Base-by-base conservation (phyloP, 2,113 vertebrate genomes). In the Forbesichthys agassizii region DNA sequence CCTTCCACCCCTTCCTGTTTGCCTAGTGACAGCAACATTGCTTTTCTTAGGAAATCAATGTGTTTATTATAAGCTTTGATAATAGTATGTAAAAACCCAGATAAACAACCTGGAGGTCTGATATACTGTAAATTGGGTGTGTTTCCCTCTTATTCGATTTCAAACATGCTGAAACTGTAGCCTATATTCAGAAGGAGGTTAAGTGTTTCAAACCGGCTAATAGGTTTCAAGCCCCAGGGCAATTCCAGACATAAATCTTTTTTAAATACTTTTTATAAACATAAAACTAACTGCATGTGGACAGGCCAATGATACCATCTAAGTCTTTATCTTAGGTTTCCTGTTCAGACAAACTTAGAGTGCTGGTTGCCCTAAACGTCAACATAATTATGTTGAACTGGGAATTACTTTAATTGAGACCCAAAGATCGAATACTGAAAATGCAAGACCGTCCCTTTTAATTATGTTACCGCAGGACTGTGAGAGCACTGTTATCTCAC, bases 321-420 rank as follows among this genome's bases (percentile, higher is more conserved):
- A 78, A 74, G 66, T 69, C 67, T 68, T 68, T 55, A 71, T 68
- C 69, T 65, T 78, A 66, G 74, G 78, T 48, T 71, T 84, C 67
- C 80, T 27, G 27, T 27, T 27, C 27, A 27, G 27, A 27, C 27
- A 27, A 27, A 82, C 84, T 88, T 82, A 82, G 18, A 33, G 78
- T 47, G 18, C 65, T 66, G 11, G 66, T 64, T 78, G 77, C 77
- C 67, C 69, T 81, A 83, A 82, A 73, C 78, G 86, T 86, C 87
- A 73, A 66, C 61, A 71, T 87, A 87, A 88, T 89, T 84, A 73
- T 73, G 82, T 82, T 87, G 81, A 90, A 86, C 84, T 88, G 84
- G 82, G 78, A 84, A 82, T 79, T 81, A 88, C 77, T 79, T 82
- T 89, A 88, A 89, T 89, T 83, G 83, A 86, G 68, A 84, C 73